Conservation (phyloP, 2,113 vertebrate genomes). For the Syrrhaptes paradoxus region DNA sequence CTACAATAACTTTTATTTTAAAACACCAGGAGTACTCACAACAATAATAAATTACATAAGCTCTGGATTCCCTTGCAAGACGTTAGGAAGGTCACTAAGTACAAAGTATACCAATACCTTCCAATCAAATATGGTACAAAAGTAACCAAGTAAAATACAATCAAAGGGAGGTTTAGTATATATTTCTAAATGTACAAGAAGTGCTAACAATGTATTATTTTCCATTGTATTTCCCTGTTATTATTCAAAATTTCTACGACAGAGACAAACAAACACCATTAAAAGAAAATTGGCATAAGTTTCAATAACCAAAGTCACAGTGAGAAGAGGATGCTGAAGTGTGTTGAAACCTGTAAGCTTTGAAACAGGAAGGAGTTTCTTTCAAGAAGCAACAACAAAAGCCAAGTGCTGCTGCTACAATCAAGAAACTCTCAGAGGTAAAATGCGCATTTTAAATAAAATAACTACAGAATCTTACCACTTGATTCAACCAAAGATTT, state of each 20-base stretch:
- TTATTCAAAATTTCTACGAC: not conserved
- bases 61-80: not conserved
- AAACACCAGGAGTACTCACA: not conserved
- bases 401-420: not conserved
- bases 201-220: not conserved
- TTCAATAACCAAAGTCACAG: not conserved
- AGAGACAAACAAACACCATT: not conserved
- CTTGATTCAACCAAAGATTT: not conserved
- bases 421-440: fast-evolving
- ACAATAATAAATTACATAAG: not conserved
- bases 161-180: not conserved
- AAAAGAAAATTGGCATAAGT: not conserved
- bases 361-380: not conserved
- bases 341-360: not conserved
- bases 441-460: not conserved
- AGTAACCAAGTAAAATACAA: not conserved
- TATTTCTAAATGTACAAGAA: not conserved
- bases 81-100: not conserved
- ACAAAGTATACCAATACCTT: not conserved
- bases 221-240: not conserved
- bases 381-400: not conserved
- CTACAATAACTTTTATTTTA: not conserved
- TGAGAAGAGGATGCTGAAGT: not conserved
- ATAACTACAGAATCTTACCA: not conserved
- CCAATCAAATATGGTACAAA: not conserved